Conservation (phyloP, 2,113 vertebrate genomes). For the Spheniscus mendiculus region DNA sequence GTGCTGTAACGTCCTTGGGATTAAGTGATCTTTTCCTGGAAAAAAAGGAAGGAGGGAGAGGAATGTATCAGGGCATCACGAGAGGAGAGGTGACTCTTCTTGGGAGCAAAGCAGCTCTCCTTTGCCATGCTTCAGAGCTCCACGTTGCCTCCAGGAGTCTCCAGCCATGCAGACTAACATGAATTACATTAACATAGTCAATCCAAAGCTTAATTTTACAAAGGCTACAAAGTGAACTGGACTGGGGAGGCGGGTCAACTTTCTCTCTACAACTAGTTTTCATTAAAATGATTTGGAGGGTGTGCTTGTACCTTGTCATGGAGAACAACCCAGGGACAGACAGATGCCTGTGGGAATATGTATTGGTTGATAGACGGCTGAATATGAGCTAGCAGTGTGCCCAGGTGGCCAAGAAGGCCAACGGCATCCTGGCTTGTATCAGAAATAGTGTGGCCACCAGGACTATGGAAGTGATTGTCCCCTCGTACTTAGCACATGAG, state of each 20-base stretch:
- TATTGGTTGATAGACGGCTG: too few species aligned
- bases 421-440: too few species aligned
- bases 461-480: too few species aligned
- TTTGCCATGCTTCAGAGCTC: not conserved
- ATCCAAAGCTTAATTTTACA: not conserved
- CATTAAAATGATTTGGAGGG: slow-evolving; percentile 7
- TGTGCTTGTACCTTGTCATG: slow-evolving; percentile 6
- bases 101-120: not conserved
- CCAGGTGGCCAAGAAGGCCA: too few species aligned
- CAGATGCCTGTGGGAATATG: slow-evolving; percentile 21
- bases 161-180: not conserved
- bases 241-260: not conserved
- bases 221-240: not conserved
- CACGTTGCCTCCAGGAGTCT: not conserved
- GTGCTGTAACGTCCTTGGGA: not conserved
- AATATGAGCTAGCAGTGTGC: too few species aligned
- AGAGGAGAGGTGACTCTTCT: not conserved
- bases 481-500: too few species aligned
- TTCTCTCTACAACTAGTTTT: not conserved
- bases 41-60: not conserved
- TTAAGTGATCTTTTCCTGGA: not conserved
- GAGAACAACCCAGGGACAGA: not conserved
- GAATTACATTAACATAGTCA: not conserved
- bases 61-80: not conserved
- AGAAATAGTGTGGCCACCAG: too few species aligned